Evolutionary conservation across 2,113 vertebrate species (phyloP), one percentile per base, ranked within the genome.

Genomic region (Hippocampus comes): DNA sequence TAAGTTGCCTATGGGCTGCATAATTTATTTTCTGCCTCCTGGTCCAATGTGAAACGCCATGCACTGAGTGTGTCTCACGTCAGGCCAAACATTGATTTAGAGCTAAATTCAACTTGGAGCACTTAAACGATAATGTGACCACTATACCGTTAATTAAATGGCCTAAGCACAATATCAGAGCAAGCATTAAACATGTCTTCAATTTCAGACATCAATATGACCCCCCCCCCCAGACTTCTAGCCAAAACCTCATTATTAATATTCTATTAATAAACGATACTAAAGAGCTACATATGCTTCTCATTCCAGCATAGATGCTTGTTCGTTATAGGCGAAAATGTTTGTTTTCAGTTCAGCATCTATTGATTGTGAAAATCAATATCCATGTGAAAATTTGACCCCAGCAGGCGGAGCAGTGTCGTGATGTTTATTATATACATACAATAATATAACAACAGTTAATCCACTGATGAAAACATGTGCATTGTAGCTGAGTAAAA

Each of bases 31-130:
- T 46, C 84, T 41, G 34, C 79, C 34, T 68, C 66, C 43, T 63
- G 77, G 73, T 82, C 82, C 75, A 7, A 69, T 41, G 68, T 56
- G 73, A 70, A 2, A 74, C 72, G 79, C 85, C 87, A 86, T 80
- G 84, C 82, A 85, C 79, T 78, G 78, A 86, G 83, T 81, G 81
- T 68, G 78, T 77, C 41, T 82, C 75, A 64, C 68, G 82, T 86
- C 81, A 76, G 72, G 78, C 76, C 78, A 84, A 81, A 80, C 80
- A 77, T 76, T 88, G 88, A 90, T 90, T 90, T 90, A 89, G 77
- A 84, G 76, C 74, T 21, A 75, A 81, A 81, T 86, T 77, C 77
- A 76, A 89, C 82, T 81, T 71, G 71, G 70, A 85, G 78, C 82
- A 82, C 86, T 87, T 86, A 83, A 80, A 86, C 76, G 76, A 81